These are phyloP conservation scores for Coregonus ussuriensis DNA, from an alignment of 2,797 vertebrate species.

Conservation along the genomic window DNA sequence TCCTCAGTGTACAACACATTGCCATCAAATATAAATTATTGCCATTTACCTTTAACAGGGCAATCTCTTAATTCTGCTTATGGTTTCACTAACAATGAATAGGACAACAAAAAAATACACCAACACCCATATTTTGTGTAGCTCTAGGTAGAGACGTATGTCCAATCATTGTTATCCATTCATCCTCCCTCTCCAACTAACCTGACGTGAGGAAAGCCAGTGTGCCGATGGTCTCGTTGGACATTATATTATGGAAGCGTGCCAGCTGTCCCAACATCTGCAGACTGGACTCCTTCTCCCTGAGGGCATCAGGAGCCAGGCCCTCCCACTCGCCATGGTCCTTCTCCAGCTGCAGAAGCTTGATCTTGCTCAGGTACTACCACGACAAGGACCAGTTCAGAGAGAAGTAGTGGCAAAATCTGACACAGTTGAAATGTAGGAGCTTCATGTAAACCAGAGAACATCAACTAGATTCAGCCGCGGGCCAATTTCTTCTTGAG, in stretches of 20 bases:
- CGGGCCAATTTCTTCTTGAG: too few relatives aligned
- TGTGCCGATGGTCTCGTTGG: slow-evolving; percentile 97
- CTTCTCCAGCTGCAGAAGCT: slow-evolving; percentile 94
- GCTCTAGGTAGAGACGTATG: background rate
- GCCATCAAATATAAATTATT: too few relatives aligned
- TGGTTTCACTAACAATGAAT: background rate
- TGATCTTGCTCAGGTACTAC: slow-evolving; percentile 98
- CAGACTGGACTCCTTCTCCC: slow-evolving; percentile 94
- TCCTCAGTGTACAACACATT: too few relatives aligned
- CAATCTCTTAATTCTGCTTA: background rate
- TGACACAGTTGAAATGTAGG: background rate
- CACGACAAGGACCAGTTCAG: slow-evolving; percentile 26
- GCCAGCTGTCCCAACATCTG: slow-evolving; percentile 98
- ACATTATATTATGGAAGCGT: slow-evolving; percentile 99
- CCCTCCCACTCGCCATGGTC: slow-evolving; percentile 93
- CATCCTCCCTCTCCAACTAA: slow-evolving; percentile 51
- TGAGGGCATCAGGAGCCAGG: slow-evolving; percentile 85
- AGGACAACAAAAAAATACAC: background rate
- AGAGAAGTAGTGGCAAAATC: background rate
- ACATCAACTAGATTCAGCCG: background rate
- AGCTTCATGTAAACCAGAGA: background rate
- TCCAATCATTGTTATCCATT: background rate
- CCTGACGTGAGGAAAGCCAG: slow-evolving; percentile 97
- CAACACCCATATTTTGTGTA: background rate
- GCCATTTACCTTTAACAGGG: too few relatives aligned